Evolutionary conservation across 1,140 invertebrate genomes (phyloP).

Genomic region (Drosophila watanabei): DNA sequence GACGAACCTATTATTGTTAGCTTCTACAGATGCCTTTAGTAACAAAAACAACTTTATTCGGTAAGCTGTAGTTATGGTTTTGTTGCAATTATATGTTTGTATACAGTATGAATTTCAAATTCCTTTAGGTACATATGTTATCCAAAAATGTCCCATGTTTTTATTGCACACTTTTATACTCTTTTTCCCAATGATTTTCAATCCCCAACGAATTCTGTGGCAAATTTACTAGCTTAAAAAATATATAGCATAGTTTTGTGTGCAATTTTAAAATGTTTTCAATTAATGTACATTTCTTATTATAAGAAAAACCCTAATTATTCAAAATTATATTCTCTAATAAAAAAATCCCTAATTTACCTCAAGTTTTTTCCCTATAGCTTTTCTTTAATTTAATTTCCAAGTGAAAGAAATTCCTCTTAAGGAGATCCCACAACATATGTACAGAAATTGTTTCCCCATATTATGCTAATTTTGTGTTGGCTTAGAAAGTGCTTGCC

Average conservation of each 20-base stretch:
- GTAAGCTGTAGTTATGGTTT: too few relatives aligned
- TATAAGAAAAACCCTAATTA: neutral
- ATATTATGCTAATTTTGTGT: slow-evolving; percentile 25
- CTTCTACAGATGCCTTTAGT: neutral
- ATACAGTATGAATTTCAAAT: too few relatives aligned
- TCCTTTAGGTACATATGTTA: neutral
- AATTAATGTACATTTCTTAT: neutral
- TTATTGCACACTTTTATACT: too few relatives aligned
- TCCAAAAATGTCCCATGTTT: too few relatives aligned
- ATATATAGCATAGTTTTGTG: neutral
- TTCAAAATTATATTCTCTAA: too few relatives aligned
- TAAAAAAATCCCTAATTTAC: neutral
- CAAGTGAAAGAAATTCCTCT: neutral
- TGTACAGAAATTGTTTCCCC: slow-evolving; percentile 7
- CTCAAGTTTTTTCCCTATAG: neutral
- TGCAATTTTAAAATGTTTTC: neutral
- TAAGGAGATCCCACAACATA: neutral
- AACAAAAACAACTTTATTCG: too few relatives aligned
- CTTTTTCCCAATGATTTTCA: too few relatives aligned
- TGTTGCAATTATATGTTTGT: too few relatives aligned
- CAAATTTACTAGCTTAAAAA: too few relatives aligned
- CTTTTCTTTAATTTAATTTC: neutral
- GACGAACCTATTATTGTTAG: neutral
- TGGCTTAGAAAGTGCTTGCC: slow-evolving; percentile 28
- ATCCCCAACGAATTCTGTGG: too few relatives aligned